A percentile compares a stretch with the other conserved stretches of the same genome.
Conservation (phyloP, 2,797 vertebrate species). For the Cyclopterus lumpus region DNA sequence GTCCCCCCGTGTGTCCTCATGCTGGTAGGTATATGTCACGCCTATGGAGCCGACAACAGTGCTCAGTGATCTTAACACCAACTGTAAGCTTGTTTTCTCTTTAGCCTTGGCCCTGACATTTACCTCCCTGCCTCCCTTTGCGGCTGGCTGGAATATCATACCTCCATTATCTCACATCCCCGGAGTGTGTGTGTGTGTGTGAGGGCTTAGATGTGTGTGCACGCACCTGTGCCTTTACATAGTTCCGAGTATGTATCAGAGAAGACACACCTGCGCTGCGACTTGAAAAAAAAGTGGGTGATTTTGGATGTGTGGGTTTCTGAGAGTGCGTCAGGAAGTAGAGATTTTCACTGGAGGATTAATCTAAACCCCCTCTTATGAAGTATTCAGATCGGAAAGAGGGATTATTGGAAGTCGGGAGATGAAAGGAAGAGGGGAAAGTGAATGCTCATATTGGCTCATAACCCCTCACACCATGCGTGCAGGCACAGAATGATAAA, state of each 20-base stretch:
- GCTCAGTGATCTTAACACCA: constrained; percentile 73
- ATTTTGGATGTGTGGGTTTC: constrained; percentile 31
- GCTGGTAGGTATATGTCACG: constrained; percentile 74
- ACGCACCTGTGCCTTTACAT: constrained; percentile 50
- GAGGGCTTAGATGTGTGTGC: constrained; percentile 13
- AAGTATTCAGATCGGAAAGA: constrained; percentile 65
- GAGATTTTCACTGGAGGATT: constrained; percentile 64
- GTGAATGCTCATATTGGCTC: constrained; percentile 55
- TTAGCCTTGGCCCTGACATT: constrained; percentile 80
- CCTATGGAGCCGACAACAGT: constrained; percentile 68
- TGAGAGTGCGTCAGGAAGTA: constrained; percentile 49
- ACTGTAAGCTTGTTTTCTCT: constrained; percentile 76
- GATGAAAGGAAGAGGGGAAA: constrained; percentile 58
- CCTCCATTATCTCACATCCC: constrained; percentile 65
- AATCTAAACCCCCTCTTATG: constrained; percentile 61
- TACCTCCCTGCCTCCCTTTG: constrained; percentile 67
- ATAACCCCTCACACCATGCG: constrained; percentile 54
- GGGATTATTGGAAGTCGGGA: constrained; percentile 69
- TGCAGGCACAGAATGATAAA: constrained; percentile 46
- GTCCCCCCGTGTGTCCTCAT: constrained; percentile 50
- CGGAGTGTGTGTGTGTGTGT: constrained; percentile 26
- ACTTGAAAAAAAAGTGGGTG: constrained; percentile 40
- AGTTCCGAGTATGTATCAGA: constrained; percentile 35
- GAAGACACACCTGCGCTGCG: constrained; percentile 45
- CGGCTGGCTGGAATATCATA: constrained; percentile 61